These are phyloP conservation scores for Drosophila aldrichi DNA, from an alignment of 2,888 invertebrate species.

Conservation along the genomic window DNA sequence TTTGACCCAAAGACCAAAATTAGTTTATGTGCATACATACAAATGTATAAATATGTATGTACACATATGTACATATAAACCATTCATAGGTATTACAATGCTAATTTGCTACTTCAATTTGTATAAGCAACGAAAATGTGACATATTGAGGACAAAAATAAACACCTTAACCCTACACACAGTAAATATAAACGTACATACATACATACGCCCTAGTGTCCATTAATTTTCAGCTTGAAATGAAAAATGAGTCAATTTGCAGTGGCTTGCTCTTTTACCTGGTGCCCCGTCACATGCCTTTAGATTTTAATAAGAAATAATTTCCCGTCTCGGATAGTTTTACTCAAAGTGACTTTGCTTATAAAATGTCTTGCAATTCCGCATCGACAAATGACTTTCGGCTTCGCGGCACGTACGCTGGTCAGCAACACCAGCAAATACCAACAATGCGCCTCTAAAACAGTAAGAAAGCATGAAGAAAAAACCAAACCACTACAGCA, in stretches of 20 bases:
- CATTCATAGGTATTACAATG: background rate
- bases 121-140: conserved; percentile 52
- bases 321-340: conserved; percentile 56
- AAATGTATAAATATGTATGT: background rate
- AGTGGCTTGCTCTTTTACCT: conserved; percentile 44
- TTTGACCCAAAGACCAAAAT: conserved; percentile 16
- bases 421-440: conserved; percentile 35
- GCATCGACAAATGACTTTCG: conserved; percentile 72
- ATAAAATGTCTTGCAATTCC: conserved; percentile 70
- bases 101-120: conserved; percentile 30
- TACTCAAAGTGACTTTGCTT: conserved; percentile 67
- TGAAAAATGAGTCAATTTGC: conserved; percentile 79
- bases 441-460: conserved; percentile 47
- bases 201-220: conserved; percentile 15
- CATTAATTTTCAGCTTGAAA: conserved; percentile 58
- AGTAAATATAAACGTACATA: background rate
- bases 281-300: conserved; percentile 16
- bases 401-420: conserved; percentile 56
- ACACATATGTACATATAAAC: background rate
- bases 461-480: conserved; percentile 20
- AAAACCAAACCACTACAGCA: conserved; percentile 5
- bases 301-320: conserved; percentile 73
- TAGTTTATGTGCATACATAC: background rate
- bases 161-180: conserved; percentile 34
- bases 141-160: conserved; percentile 64